Base-by-base conservation (phyloP, 2,113 vertebrate genomes). In the Geothlypis trichas region DNA sequence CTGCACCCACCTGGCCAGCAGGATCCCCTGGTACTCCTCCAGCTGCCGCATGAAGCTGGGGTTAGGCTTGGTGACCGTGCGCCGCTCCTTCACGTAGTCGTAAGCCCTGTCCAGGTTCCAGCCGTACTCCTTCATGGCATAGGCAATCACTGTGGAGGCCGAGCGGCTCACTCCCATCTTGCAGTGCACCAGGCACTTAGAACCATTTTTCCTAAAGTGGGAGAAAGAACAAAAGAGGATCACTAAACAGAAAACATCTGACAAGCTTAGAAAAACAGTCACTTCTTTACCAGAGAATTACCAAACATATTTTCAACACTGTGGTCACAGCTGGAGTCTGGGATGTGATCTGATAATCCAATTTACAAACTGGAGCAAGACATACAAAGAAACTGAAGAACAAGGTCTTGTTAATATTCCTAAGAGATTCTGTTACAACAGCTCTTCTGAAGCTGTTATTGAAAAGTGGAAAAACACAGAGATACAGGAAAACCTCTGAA, bases 161-260 rank as follows among this genome's bases (percentile, higher is more conserved):
- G 99, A 99, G 88, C 99, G 99, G 67, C 99, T 99, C 96, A 99
- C 99, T 1, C 99, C 99, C 99, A 99, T 99, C 97, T 99, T 99
- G 97, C 99, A 99, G 98, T 99, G 99, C 90, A 99, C 99, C 90
- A 99, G 98, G 96, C 99, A 99, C 97, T 99, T 99, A 2, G 98
- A 99, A 41, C 99, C 99, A 3, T 98, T 99, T 97, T 99, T 99
- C 97, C 99, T 99, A 41, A 54, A 39, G n/a, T 10, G 6, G 55
- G 44, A 90, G 31, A 75, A 59, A 65, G 61, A 52, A 46, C 42
- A 80, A 9, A 82, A 75, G 42, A 89, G 31, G n/a, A 84, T 88
- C 35, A 39, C 7, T 67, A 7, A 68, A 87, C 1, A 83, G 58
- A 83, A 76, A 91, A 57, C 7, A 13, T 44, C 27, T 13, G 51